Evolutionary conservation across 2,888 invertebrate genomes (phyloP), one percentile per base, ranked within the genome.

Genomic region (Rapana venosa): DNA sequence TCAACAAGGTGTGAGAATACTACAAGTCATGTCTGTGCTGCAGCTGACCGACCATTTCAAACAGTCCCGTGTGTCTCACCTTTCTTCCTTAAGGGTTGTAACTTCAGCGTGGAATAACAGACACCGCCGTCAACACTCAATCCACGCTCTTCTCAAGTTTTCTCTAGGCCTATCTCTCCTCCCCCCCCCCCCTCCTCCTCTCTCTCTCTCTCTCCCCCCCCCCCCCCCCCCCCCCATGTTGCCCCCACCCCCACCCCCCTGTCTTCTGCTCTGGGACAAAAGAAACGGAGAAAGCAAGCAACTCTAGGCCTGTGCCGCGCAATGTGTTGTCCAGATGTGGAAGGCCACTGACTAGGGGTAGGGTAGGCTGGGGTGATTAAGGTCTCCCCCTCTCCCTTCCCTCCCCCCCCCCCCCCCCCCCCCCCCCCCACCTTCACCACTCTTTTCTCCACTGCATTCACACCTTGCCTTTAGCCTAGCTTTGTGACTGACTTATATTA

Each of bases 261-360:
- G 26, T 47, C 83, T 11, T 1, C 1, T 15, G 0, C n/a, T 56
- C 2, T 15, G 15, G 2, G 5, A 26, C 81, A 47, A 66, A 11
- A 83, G 36, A 47, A 81, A 47, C 6, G 6, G 47, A 8, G 26
- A 83, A 26, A 47, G 81, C 22, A 83, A 81, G 36, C 4, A 36
- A 83, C 36, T 83, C 81, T 77, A 1, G 6, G 47, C 22, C 8
- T 20, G 26, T 22, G 83, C 26, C 6, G 47, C 84, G 2, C 84
- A 84, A 84, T 84, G 84, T 84, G 84, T 84, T 84, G 56, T 17
- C 84, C 84, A 84, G 84, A 84, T 84, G 84, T 84, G 32, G 47
- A 5, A 17, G 47, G 35, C 81, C 81, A 83, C 81, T 30, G 81
- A 47, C 47, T 83, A 11, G n/a, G n/a, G n/a, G n/a, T n/a, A n/a